Base-by-base conservation (phyloP, 2,113 vertebrate genomes). In the Ailuropoda melanoleuca region DNA sequence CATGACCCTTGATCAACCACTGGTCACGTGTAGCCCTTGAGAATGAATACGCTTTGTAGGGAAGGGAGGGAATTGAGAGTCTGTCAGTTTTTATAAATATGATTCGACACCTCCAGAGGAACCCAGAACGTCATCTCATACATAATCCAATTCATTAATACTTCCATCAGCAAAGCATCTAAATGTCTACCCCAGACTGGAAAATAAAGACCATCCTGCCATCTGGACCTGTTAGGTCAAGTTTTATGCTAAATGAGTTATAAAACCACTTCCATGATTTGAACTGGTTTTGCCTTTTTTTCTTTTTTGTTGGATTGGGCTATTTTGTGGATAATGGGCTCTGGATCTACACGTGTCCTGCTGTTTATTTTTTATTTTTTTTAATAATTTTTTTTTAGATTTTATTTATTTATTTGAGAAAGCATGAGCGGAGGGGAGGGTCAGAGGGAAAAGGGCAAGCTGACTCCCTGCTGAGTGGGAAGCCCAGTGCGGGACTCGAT, bases 1-100 rank as follows among this genome's bases (percentile, higher is more conserved):
- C 89, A 70, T 8, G 7, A 31, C 3, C 0, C 11, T 4, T 14
- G 0, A 64, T 60, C 82, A 1, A 50, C 14, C 2, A 0, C 8
- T 2, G 1, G 26, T 1, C 34, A 72, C 31, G 31, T 26, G 7
- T 18, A 43, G n/a, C 4, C 24, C 3, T 14, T 48, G 56, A 43
- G 1, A 24, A 62, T 4, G 18, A 53, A 50, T 37, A 24, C 7
- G 43, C 43, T 82, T 72, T 26, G 10, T 46, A 5, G 48, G 58
- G 12, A 23, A 46, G 8, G 53, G 5, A 39, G 4, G 7, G 19
- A 3, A 74, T 15, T 46, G 26, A n/a, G n/a, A 62, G 10, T 1
- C 34, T 75, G 11, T 62, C 3, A 1, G 8, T 34, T 24, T 53
- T 50, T 26, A 34, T 1, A 8, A 17, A 15, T 17, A 53, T 39